These are phyloP conservation scores for Epizoanthus stellaris DNA, from an alignment of 92 coral and sea anemone genomes.

Conservation along the genomic window DNA sequence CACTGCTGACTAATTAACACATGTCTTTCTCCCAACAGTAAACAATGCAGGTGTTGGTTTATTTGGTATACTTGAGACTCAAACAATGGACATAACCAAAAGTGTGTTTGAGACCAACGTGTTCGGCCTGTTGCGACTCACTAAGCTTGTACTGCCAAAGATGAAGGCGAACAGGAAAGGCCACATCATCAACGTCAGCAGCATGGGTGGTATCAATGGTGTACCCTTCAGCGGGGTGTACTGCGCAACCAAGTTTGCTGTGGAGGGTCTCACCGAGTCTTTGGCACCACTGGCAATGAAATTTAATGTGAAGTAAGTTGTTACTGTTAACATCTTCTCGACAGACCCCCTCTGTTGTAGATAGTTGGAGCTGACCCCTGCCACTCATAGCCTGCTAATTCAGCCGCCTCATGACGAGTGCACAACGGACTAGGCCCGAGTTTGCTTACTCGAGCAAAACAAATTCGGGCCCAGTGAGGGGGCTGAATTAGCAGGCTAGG, in stretches of 20 bases:
- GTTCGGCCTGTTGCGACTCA: conserved; percentile 79
- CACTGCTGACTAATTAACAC: not conserved
- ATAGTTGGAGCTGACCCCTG: too few species aligned
- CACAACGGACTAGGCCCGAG: too few species aligned
- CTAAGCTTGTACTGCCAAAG: conserved; percentile 79
- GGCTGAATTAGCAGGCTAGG: too few species aligned
- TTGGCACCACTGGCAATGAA: conserved; percentile 80
- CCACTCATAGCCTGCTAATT: too few species aligned
- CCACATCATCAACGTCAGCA: conserved; percentile 80
- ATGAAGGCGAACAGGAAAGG: conserved; percentile 84
- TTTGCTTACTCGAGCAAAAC: too few species aligned
- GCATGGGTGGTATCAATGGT: conserved; percentile 78
- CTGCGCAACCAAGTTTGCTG: conserved; percentile 89
- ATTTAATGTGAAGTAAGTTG: conserved; percentile 78
- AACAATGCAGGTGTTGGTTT: conserved; percentile 92
- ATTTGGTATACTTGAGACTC: conserved; percentile 82
- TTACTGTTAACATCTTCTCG: not conserved
- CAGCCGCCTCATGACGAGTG: too few species aligned
- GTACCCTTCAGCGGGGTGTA: conserved; percentile 82
- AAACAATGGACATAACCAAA: conserved; percentile 56
- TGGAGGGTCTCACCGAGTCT: conserved; percentile 88
- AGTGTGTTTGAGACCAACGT: conserved; percentile 82
- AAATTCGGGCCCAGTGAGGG: too few species aligned
- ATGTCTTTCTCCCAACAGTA: conserved; percentile 47
- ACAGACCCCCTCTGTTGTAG: too few species aligned